Evolutionary conservation across 2,113 vertebrate genomes (phyloP).

Genomic region (Larimichthys crocea): DNA sequence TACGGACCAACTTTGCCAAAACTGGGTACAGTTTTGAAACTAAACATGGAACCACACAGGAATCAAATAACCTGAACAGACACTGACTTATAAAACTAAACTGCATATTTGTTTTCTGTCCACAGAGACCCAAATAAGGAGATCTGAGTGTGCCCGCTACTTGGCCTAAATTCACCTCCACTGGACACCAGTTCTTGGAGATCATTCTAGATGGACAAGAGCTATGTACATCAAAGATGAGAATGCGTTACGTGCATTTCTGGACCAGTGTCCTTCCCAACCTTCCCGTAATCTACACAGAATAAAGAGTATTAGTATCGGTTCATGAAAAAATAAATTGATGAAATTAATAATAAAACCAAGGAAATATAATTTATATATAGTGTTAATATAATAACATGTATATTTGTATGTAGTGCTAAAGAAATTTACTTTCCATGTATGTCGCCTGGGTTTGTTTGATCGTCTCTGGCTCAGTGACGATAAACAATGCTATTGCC

Average conservation of each 20-base stretch:
- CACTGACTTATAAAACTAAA: neutral
- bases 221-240: conserved; percentile 83
- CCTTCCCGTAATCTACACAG: conserved; percentile 37
- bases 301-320: conserved; percentile 31
- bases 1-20: conserved; percentile 97
- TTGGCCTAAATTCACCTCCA: conserved; percentile 84
- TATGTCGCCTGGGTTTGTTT: neutral
- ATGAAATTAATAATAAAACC: neutral
- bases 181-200: conserved; percentile 82
- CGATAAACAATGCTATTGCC: too few species aligned
- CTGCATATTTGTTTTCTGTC: neutral
- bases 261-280: conserved; percentile 81
- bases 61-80: neutral
- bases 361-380: too few species aligned
- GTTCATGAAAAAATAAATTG: neutral
- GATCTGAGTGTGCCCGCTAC: conserved; percentile 76
- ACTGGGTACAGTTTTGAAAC: conserved; percentile 86
- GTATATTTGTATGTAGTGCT: neutral
- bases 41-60: neutral
- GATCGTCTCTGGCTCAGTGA: too few species aligned
- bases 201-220: conserved; percentile 80
- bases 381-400: neutral
- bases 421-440: neutral
- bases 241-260: conserved; percentile 77
- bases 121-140: conserved; percentile 91